phyloP scores from a whole-genome alignment of 1,140 invertebrate genomes.

The Pristionchus pacificus region DNA sequence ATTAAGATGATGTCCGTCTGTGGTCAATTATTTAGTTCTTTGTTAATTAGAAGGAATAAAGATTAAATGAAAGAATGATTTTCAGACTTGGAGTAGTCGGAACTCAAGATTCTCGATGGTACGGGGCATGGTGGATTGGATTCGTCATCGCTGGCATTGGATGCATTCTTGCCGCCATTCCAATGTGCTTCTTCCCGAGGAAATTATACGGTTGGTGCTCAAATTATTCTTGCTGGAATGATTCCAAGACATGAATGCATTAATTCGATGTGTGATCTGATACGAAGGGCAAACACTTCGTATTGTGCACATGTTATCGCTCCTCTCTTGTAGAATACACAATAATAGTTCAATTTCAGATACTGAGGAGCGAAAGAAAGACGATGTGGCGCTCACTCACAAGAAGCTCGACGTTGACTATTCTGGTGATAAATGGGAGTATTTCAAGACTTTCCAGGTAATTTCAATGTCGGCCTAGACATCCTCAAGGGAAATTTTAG shows the following conservation, averaged over 20 bases:
- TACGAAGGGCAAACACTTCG: too few species aligned
- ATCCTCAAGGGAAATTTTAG: too few species aligned
- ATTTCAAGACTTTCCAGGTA: slow-evolving; percentile 22
- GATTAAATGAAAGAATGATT: too few species aligned
- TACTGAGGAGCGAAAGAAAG: slow-evolving; percentile 17
- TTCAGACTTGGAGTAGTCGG: slow-evolving; percentile 21
- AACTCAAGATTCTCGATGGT: slow-evolving; percentile 20
- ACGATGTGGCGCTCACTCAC: slow-evolving; percentile 21
- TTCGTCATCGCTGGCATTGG: slow-evolving; percentile 20
- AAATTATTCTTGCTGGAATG: background rate
- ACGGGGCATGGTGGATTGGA: slow-evolving; percentile 30
- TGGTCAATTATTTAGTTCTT: too few species aligned
- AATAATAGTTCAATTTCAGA: too few species aligned
- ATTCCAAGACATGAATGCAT: too few species aligned
- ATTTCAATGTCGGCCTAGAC: slow-evolving; percentile 3
- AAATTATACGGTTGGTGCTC: slow-evolving; percentile 15
- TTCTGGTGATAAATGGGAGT: slow-evolving; percentile 23
- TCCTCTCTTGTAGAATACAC: too few species aligned
- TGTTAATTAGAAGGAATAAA: too few species aligned
- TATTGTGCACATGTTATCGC: too few species aligned
- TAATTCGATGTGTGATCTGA: too few species aligned
- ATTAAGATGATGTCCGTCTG: too few species aligned
- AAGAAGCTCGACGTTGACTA: slow-evolving; percentile 18
- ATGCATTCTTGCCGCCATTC: slow-evolving; percentile 13
- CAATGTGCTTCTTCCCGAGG: slow-evolving; percentile 20